Evolutionary conservation across 2,888 invertebrate genomes (phyloP), one percentile per base, ranked within the genome.

Genomic region (Elmis aenea): DNA sequence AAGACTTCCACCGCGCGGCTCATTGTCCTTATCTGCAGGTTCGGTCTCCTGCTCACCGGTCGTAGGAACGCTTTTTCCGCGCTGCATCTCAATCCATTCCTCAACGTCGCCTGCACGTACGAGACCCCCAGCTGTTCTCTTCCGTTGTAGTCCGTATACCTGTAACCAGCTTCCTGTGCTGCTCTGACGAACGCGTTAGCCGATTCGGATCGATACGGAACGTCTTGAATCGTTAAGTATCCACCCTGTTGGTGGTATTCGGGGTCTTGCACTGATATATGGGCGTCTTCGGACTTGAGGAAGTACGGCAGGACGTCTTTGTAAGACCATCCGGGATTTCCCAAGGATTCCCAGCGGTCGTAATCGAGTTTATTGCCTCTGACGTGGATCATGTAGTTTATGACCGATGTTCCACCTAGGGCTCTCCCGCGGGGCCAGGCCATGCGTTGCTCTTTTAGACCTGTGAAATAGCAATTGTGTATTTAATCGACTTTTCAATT

Each of bases 71-170:
- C 75, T 51, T 75, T 77, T 4, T 81, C 81, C 0, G 79, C 74
- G 51, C 82, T 83, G 43, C 78, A 75, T 16, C 89, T 71, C 0
- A 68, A 70, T 0, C 85, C 85, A 16, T 69, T 62, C 20, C 62
- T 66, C 1, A 73, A 71, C 0, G 72, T 82, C 0, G 75, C 72
- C 64, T 85, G 83, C 0, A 83, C 74, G 50, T 73, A 76, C 1
- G 64, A 64, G 2, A 63, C 83, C 2, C 85, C 85, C 46, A 80
- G 55, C 51, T 76, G 74, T 3, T 75, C 64, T 15, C 75, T 73
- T 0, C 74, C 75, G 53, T 83, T 84, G 58, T 85, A 83, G 58
- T 88, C 87, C 6, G 80, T 70, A 26, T 78, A 76, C 9, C 72
- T 70, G 58, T 81, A 77, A 0, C 85, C 85, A 18, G 80, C 71